Conservation (phyloP, 64 coral and sea anemone genomes). For the Dendronephthya gigantea region DNA sequence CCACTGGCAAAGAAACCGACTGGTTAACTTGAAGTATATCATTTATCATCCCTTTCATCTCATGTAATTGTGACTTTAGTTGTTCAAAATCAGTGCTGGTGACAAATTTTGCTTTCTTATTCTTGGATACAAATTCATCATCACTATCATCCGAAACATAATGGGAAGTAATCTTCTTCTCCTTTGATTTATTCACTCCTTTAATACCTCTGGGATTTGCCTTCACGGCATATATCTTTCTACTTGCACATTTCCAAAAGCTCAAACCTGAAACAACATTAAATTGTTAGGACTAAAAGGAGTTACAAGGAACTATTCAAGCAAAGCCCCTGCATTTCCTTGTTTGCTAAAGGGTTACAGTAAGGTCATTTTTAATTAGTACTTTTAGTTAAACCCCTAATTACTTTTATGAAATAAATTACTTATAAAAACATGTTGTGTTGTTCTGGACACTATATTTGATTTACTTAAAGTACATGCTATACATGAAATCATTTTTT, state of each 20-base stretch:
- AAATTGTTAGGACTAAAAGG: background rate
- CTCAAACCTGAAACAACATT: conserved; percentile 30
- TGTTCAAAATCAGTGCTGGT: conserved; percentile 35
- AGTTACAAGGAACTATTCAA: background rate
- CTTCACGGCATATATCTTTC: conserved; percentile 44
- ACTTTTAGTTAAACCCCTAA: no score
- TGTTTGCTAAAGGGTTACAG: no score
- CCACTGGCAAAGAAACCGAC: conserved; percentile 15
- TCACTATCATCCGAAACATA: conserved; percentile 42
- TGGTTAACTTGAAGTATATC: conserved; percentile 32
- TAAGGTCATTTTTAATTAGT: no score
- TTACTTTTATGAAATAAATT: no score
- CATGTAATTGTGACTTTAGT: conserved; percentile 28
- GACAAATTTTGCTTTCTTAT: conserved; percentile 14
- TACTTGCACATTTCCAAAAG: conserved; percentile 45
- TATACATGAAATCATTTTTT: no score
- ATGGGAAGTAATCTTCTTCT: conserved; percentile 2
- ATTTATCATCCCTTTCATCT: conserved; percentile 29
- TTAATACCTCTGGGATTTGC: background rate
- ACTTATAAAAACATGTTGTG: no score
- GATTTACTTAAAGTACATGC: no score
- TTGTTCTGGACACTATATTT: no score
- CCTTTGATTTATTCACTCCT: conserved; percentile 20
- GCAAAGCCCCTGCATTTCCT: no score
- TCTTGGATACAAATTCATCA: conserved; percentile 38